Conservation (phyloP, 2,888 invertebrate species). For the Colostygia pectinataria region DNA sequence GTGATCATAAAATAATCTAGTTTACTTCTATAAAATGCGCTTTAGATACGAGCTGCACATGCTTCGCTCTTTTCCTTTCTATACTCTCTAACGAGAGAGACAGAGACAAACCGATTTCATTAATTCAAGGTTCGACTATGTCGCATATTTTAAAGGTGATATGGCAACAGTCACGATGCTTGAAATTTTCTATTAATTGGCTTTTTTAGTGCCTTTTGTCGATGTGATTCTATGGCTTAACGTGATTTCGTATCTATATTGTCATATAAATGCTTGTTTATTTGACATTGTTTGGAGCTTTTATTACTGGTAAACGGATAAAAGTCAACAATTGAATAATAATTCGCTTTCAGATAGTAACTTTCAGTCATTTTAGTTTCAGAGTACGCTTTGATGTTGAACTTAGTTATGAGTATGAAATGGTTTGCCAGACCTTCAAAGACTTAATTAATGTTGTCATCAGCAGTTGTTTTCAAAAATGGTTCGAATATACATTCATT, state of each 20-base stretch:
- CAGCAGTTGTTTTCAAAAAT: constrained; percentile 42
- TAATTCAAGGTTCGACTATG: constrained; percentile 40
- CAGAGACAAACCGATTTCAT: constrained; percentile 51
- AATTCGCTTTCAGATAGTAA: constrained; percentile 8
- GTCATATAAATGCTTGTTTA: constrained; percentile 50
- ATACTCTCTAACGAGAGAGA: constrained; percentile 41
- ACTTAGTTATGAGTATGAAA: constrained; percentile 27
- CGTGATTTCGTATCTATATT: constrained; percentile 56
- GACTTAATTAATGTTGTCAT: constrained; percentile 36
- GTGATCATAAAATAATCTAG: constrained; percentile 54
- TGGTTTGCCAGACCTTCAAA: neutral
- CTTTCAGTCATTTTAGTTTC: constrained; percentile 9
- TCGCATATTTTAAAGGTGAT: constrained; percentile 62
- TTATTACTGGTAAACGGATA: constrained; percentile 42
- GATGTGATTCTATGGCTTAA: constrained; percentile 55
- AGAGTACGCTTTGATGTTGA: neutral
- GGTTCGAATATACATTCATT: constrained; percentile 59
- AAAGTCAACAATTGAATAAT: constrained; percentile 36
- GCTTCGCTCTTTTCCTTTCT: constrained; percentile 45
- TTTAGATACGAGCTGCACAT: constrained; percentile 50
- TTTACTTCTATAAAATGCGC: constrained; percentile 64
- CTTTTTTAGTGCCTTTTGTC: constrained; percentile 65
- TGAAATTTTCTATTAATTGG: constrained; percentile 75
- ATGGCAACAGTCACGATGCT: constrained; percentile 62
- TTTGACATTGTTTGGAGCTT: constrained; percentile 50